These are phyloP conservation scores for Nannoperca obscura DNA, from an alignment of 2,797 vertebrate genomes.

Conservation along the genomic window DNA sequence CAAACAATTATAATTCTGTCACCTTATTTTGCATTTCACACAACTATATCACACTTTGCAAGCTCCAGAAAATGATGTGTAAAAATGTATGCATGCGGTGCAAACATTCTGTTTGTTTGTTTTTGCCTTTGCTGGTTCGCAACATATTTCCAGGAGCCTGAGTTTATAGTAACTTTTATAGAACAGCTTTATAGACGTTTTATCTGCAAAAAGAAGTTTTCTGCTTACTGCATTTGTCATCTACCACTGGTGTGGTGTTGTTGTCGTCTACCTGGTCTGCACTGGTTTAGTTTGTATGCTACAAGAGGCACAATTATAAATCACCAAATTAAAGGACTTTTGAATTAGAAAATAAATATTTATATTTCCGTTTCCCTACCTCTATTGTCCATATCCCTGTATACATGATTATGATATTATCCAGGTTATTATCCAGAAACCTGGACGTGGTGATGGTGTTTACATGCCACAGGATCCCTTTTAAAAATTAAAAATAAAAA, in stretches of 20 bases:
- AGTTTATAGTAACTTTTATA: background rate
- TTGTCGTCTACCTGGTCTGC: background rate
- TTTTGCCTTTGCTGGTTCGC: no score
- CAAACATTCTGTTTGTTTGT: background rate
- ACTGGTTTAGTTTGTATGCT: background rate
- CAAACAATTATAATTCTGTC: background rate
- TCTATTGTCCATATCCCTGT: background rate
- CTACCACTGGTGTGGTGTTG: background rate
- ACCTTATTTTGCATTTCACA: background rate
- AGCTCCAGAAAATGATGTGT: background rate
- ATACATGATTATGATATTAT: background rate
- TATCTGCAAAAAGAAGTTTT: no score
- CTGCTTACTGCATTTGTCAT: background rate
- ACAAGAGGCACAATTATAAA: background rate
- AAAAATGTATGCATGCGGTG: background rate
- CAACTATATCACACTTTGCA: background rate
- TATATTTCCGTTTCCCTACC: background rate
- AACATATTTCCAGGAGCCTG: no score
- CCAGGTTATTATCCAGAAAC: no score
- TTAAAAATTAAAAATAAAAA: no score
- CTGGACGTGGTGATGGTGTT: background rate
- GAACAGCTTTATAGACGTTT: no score
- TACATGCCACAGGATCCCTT: background rate
- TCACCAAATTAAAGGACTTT: background rate
- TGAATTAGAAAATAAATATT: background rate